A percentile compares a stretch with the other conserved stretches of the same genome.
These are phyloP conservation scores for Tapirus indicus DNA, from an alignment of 2,797 vertebrate genomes.

Conservation along the genomic window DNA sequence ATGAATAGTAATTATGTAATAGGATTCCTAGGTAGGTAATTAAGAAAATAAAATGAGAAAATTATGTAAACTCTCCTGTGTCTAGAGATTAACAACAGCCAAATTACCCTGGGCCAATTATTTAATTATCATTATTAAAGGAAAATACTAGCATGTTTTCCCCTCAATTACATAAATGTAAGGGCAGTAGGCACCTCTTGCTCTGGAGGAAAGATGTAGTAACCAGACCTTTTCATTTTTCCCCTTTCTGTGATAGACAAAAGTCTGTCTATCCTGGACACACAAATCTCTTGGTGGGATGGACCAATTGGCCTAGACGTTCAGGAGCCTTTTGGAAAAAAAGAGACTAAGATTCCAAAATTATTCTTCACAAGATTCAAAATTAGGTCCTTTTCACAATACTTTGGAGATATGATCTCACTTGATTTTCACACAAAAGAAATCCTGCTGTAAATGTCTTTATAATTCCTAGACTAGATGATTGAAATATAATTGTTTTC, in stretches of 20 bases:
- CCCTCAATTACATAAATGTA: no score
- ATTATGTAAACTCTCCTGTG: background rate
- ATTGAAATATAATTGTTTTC: background rate
- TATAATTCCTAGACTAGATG: background rate
- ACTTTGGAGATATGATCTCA: background rate
- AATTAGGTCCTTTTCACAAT: constrained; percentile 25
- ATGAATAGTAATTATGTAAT: constrained; percentile 9
- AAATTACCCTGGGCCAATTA: constrained; percentile 14
- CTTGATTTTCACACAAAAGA: background rate
- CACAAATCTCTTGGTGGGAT: background rate
- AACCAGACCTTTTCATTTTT: background rate
- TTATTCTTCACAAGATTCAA: background rate
- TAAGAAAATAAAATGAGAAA: constrained; percentile 21
- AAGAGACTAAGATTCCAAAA: background rate
- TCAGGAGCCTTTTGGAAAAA: background rate
- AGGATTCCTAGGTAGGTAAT: background rate
- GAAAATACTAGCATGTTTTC: background rate
- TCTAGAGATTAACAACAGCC: background rate
- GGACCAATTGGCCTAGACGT: background rate
- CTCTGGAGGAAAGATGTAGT: background rate
- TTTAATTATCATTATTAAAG: constrained; percentile 18
- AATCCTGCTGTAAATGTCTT: background rate
- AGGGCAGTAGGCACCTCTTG: background rate
- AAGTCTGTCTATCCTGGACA: background rate
- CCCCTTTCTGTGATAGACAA: background rate